Base-by-base conservation (phyloP, 53 echinoderm and acorn worm genomes). In the Crossaster papposus region DNA sequence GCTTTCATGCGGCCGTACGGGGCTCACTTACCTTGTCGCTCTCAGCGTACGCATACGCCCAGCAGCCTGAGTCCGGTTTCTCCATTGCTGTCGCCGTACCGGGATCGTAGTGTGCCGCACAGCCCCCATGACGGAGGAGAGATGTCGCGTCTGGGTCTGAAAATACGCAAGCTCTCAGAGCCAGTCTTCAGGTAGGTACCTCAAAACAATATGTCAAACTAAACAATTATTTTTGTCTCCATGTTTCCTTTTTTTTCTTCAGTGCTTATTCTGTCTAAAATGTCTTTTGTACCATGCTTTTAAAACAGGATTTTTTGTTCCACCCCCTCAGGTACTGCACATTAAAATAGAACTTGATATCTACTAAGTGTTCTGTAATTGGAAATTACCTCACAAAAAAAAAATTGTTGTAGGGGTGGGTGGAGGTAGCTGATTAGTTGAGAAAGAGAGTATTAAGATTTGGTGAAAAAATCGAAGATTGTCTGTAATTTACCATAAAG, bases 161-260 rank as follows among this genome's bases (percentile, higher is more conserved):
- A 93, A 63, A 93, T 95, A 64, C 93, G 95, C 74, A 95, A 95
- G 87, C 91, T 95, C 51, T 95, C 95, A n/a, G 95, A 95, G 88
- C 95, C 95, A 5, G 81, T 95, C 0, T 95, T 95, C 83, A 91
- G 93, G 89, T 93, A 72, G 32, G 91, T 76, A 10, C 54, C 65
- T 63, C 22, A 18, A 15, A 20, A 58, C 22, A 14, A 1, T 14
- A 2, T 58, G 12, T 14, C 22, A 18, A 15, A 58, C 15, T 20
- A 14, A 2, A 14, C 58, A 18, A n/a, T 20, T 58, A 2, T 58
- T 55, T 58, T 15, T 20, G 17, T 58, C 17, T 2, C 15, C 22
- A 11, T 58, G 58, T 58, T 58, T 2, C 12, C 58, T 58, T 58
- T 8, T 58, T 58, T 8, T 58, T 17, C 17, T 58, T 0, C 1